These are phyloP conservation scores for Conistra vaccinii DNA, from an alignment of 2,888 invertebrate genomes.

Conservation along the genomic window DNA sequence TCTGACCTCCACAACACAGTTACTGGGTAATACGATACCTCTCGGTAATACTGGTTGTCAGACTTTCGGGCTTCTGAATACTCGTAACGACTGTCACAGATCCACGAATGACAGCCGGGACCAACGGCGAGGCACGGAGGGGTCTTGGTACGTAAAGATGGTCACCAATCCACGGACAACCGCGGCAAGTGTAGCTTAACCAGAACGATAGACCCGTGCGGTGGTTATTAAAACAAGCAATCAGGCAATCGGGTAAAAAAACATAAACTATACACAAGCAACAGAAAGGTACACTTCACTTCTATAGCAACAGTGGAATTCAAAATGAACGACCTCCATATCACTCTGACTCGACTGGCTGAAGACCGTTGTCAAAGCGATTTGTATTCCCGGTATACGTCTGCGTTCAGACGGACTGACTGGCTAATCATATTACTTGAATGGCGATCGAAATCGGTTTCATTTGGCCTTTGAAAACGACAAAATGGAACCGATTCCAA, in stretches of 20 bases:
- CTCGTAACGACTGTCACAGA: too few relatives aligned
- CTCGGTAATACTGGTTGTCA: too few relatives aligned
- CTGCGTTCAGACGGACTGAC: slow-evolving; percentile 30
- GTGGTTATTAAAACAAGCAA: too few relatives aligned
- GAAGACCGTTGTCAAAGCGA: slow-evolving; percentile 18
- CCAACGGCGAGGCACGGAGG: too few relatives aligned
- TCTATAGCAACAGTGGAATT: neutral
- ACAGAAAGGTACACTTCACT: neutral
- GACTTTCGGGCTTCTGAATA: too few relatives aligned
- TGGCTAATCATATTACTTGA: slow-evolving; percentile 54
- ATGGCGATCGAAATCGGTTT: slow-evolving; percentile 50
- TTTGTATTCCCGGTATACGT: slow-evolving; percentile 21
- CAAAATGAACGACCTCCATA: neutral
- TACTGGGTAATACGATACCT: too few relatives aligned
- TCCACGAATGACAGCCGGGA: too few relatives aligned
- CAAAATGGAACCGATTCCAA: slow-evolving; percentile 52
- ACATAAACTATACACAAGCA: neutral
- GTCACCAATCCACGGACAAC: too few relatives aligned
- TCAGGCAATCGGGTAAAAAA: neutral
- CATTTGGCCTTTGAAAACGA: slow-evolving; percentile 49
- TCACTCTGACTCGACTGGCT: neutral
- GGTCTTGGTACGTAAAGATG: too few relatives aligned
- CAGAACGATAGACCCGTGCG: too few relatives aligned
- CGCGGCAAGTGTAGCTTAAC: too few relatives aligned
- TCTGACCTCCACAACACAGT: too few relatives aligned